phyloP scores from a whole-genome alignment of 2,113 vertebrate species.

The Sclerurus mexicanus region DNA sequence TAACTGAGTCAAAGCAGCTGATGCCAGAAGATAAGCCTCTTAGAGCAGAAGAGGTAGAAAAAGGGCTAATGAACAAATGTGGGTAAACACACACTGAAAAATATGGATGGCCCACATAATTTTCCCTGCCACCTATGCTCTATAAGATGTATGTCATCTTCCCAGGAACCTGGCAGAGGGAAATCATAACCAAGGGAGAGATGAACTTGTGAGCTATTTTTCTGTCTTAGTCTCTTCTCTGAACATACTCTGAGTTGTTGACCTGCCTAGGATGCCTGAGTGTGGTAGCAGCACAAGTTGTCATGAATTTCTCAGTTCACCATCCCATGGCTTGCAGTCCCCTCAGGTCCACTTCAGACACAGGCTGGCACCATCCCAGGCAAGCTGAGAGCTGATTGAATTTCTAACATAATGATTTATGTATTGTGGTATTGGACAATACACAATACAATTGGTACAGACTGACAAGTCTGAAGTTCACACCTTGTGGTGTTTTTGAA shows the following conservation, averaged over 20 bases:
- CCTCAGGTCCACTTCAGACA: background rate
- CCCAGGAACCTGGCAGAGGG: background rate
- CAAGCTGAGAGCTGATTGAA: background rate
- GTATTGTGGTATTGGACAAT: background rate
- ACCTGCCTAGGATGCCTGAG: background rate
- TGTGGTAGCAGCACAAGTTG: background rate
- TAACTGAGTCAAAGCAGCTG: background rate
- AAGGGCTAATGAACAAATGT: background rate
- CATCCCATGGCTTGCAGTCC: background rate
- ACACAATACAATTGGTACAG: too few relatives aligned
- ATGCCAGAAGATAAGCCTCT: background rate
- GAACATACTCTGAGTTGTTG: background rate
- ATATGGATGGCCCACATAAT: background rate
- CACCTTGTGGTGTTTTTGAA: background rate
- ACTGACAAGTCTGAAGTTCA: background rate
- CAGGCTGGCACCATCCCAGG: background rate
- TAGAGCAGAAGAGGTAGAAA: background rate
- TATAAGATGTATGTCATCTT: background rate
- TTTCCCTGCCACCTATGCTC: background rate
- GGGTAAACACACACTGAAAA: background rate
- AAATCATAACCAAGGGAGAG: background rate
- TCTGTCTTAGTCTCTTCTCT: background rate
- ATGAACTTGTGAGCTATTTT: background rate
- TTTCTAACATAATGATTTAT: conserved; percentile 7
- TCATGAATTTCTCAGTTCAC: background rate